Conservation (phyloP, 2,113 vertebrate species). For the Melanerpes aurifrons region DNA sequence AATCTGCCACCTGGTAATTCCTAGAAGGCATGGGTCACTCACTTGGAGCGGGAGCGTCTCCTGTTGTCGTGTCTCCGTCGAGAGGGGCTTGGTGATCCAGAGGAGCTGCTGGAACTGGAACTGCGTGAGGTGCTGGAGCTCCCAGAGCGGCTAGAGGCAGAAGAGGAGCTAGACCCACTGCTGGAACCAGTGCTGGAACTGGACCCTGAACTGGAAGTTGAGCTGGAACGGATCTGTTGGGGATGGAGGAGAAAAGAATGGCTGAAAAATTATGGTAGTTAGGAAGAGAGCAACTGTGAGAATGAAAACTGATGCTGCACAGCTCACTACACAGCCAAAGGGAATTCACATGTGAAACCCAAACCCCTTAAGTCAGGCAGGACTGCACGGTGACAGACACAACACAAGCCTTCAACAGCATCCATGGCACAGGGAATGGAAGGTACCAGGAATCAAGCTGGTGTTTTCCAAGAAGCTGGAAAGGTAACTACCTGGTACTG, state of each 20-base stretch:
- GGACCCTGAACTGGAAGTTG: constrained; percentile 93
- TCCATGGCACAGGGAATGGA: neutral
- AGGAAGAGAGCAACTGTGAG: neutral
- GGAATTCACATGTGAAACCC: neutral
- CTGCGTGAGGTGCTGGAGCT: constrained; percentile 93
- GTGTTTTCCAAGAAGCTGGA: neutral
- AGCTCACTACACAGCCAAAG: neutral
- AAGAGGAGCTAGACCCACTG: constrained; percentile 95
- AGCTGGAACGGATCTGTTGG: constrained; percentile 85
- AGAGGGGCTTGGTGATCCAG: constrained; percentile 90
- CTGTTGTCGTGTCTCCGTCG: constrained; percentile 93
- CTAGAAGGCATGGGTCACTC: constrained; percentile 6
- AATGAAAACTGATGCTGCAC: neutral
- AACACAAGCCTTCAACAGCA: neutral
- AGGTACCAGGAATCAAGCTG: neutral
- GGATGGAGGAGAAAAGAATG: rapidly evolving
- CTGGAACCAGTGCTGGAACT: constrained; percentile 96
- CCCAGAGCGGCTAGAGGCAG: constrained; percentile 92
- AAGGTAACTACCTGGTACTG: constrained; percentile 81
- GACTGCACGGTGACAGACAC: neutral
- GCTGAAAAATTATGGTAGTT: neutral
- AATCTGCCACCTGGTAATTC: neutral
- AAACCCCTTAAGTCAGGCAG: neutral
- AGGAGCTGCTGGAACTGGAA: constrained; percentile 95
- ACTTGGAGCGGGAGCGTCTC: constrained; percentile 93